Evolutionary conservation across 2,113 vertebrate species (phyloP).

Genomic region (Nerophis ophidion): DNA sequence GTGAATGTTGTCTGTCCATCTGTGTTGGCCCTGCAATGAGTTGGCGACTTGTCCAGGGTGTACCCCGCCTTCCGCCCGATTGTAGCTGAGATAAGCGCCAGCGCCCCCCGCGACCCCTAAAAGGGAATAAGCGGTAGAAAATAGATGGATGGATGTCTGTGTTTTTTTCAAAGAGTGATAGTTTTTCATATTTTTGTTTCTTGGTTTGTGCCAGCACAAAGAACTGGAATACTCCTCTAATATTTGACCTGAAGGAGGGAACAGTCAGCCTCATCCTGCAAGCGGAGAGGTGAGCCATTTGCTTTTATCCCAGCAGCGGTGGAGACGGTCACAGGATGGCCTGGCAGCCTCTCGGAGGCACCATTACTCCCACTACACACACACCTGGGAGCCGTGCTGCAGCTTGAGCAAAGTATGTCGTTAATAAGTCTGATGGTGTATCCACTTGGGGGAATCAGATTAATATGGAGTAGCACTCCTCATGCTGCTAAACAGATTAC

Average conservation of each 20-base stretch:
- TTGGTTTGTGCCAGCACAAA: conserved; percentile 72
- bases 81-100: no score
- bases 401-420: conserved; percentile 39
- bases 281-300: conserved; percentile 82
- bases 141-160: no score
- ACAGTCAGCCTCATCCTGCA: conserved; percentile 93
- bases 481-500: conserved; percentile 50
- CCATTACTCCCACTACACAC: conserved; percentile 41
- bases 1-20: no score
- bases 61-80: no score
- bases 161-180: conserved; percentile 1
- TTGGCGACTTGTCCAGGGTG: no score
- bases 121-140: no score
- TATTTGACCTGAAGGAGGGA: conserved; percentile 96
- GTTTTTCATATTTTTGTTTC: conserved; percentile 13
- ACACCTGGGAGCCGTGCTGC: conserved; percentile 18
- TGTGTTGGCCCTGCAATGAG: no score
- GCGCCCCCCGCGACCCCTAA: no score
- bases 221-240: conserved; percentile 97
- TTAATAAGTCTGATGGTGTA: conserved; percentile 57
- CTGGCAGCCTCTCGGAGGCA: conserved; percentile 49
- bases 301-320: conserved; percentile 31
- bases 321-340: conserved; percentile 33
- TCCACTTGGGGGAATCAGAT: conserved; percentile 57
- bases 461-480: conserved; percentile 57